Conservation (phyloP, 2,888 invertebrate species). For the Teinopalpus imperialis region DNA sequence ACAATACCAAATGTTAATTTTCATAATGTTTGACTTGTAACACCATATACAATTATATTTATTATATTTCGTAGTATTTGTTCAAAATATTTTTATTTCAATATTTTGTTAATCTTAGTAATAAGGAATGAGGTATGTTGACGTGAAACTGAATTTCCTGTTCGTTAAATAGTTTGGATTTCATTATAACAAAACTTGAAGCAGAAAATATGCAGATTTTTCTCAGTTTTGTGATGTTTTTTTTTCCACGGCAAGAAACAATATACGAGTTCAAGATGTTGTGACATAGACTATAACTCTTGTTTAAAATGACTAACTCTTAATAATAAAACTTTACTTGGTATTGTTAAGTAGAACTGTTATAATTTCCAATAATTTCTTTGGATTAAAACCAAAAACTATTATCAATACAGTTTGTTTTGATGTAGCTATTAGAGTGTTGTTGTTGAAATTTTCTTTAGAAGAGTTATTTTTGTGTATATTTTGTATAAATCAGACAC, state of each 20-base stretch:
- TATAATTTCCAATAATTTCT: neutral
- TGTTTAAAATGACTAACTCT: slow-evolving; percentile 24
- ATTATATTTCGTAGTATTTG: no score
- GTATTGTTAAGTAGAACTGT: neutral
- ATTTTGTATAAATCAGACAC: neutral
- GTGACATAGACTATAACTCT: slow-evolving; percentile 31
- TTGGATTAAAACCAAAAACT: neutral
- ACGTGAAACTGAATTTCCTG: no score
- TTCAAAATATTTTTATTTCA: no score
- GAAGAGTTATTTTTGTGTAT: neutral
- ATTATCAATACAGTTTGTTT: neutral
- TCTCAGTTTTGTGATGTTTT: no score
- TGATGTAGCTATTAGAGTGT: slow-evolving; percentile 4
- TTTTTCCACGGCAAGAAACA: neutral
- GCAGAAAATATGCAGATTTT: slow-evolving; percentile 7
- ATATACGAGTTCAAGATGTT: slow-evolving; percentile 30
- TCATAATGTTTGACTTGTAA: no score
- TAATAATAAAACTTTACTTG: slow-evolving; percentile 7
- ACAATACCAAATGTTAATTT: no score
- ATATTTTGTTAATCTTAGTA: no score
- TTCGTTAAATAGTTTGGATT: no score
- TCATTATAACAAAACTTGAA: neutral
- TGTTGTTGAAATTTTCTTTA: neutral
- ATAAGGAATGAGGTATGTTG: no score
- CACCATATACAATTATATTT: no score